Evolutionary conservation across 35 echinoderm and acorn worm species (phyloP).

Genomic region (Ophioderma brevispina): DNA sequence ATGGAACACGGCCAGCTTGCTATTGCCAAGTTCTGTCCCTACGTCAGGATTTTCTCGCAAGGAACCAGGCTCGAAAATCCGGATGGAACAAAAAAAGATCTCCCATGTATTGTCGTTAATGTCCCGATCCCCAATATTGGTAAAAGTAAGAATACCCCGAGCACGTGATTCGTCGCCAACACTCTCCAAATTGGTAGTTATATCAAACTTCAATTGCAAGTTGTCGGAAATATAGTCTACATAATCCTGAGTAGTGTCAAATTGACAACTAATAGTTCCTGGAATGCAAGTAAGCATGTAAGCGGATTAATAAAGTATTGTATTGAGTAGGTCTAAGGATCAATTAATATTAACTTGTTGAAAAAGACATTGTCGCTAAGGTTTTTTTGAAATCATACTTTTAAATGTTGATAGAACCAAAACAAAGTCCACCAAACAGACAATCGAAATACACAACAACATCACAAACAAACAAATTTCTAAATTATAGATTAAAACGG

Average conservation of each 20-base stretch:
- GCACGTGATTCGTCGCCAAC: background rate
- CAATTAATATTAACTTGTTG: too few species aligned
- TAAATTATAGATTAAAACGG: too few species aligned
- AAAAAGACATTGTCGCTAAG: too few species aligned
- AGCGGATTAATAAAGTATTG: too few species aligned
- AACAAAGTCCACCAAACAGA: too few species aligned
- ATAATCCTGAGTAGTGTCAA: background rate
- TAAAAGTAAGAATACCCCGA: background rate
- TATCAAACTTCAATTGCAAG: background rate
- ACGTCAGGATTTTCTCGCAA: background rate
- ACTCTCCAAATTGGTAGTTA: background rate
- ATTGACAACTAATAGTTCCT: too few species aligned
- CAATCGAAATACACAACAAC: too few species aligned
- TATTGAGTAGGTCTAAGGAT: too few species aligned
- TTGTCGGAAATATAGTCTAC: background rate
- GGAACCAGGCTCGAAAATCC: background rate
- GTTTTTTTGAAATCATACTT: too few species aligned
- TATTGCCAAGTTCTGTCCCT: background rate
- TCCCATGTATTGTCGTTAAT: background rate
- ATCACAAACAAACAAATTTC: too few species aligned
- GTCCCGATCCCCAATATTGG: background rate
- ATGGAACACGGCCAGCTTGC: background rate
- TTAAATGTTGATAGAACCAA: too few species aligned
- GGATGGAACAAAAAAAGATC: background rate
- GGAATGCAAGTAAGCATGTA: too few species aligned